Evolutionary conservation across 1,140 invertebrate species (phyloP).

Genomic region (Drosophila mayri): DNA sequence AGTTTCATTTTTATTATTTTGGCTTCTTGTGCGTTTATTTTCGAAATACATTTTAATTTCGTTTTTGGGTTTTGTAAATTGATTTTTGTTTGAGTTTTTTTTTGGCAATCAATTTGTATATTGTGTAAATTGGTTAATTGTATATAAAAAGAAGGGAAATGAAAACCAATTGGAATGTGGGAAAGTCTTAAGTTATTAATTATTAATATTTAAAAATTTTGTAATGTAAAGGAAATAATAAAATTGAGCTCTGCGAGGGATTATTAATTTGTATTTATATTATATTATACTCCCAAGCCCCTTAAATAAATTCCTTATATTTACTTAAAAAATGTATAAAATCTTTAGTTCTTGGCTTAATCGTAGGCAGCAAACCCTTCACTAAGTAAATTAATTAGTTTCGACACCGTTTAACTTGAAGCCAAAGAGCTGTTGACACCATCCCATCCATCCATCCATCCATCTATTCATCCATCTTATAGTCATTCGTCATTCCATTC

Average conservation of each 20-base stretch:
- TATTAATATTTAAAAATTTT: background rate
- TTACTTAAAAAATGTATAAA: too few relatives aligned
- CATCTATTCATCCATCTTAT: background rate
- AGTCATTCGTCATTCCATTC: constrained; percentile 41
- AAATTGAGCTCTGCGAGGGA: too few relatives aligned
- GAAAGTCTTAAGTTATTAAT: background rate
- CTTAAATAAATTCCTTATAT: too few relatives aligned
- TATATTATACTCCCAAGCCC: too few relatives aligned
- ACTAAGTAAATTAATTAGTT: constrained; percentile 47
- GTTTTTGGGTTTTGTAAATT: constrained; percentile 30
- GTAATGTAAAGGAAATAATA: too few relatives aligned
- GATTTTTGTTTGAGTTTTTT: constrained; percentile 23
- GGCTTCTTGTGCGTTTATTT: constrained; percentile 57
- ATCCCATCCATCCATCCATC: background rate
- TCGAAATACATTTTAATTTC: constrained; percentile 57
- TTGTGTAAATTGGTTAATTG: constrained; percentile 43
- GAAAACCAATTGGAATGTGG: background rate
- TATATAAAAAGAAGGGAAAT: background rate
- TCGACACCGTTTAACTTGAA: constrained; percentile 49
- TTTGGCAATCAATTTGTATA: constrained; percentile 56
- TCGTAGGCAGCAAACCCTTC: constrained; percentile 26
- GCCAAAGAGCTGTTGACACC: constrained; percentile 41
- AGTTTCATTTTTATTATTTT: constrained; percentile 21
- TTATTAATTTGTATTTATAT: too few relatives aligned
- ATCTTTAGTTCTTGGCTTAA: constrained; percentile 9